Base-by-base conservation (phyloP, 2,888 invertebrate species). In the Nomada fabriciana region DNA sequence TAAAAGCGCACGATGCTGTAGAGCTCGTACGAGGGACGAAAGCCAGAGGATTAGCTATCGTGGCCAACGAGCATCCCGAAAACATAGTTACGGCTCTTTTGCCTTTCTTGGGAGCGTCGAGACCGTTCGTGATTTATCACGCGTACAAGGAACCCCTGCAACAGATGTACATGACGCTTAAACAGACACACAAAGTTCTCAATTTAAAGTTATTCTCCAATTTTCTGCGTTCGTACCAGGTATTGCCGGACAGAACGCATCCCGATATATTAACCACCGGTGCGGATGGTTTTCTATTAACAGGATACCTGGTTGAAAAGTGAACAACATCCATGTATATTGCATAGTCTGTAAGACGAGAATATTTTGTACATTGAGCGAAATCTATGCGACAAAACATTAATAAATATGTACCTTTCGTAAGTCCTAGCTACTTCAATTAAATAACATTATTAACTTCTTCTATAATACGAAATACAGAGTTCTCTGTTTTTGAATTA, bases 261-360 rank as follows among this genome's bases (percentile, higher is more conserved):
- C 99, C 99, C 1, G 97, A 98, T 92, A 98, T 99, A 52, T 96
- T 96, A 89, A 99, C 98, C 97, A 97, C 96, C 92, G 97, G 96
- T 63, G 96, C 96, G 79, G 97, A 99, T 91, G 99, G 99, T 0
- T 99, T 97, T 94, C 94, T 99, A 82, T 94, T 99, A 85, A 96
- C 97, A 84, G 99, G 97, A 79, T 96, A 94, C 76, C 86, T 93
- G 75, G 91, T 94, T 50, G 73, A 86, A 55, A 67, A 59, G 73
- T 53, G 42, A 23, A 29, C 50, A 13, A 29, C 47, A 15, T 23
- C 18, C 23, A 25, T 36, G 13, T 15, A 47, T 36, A 47, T 47
- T 47, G 11, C 15, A 47, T 47, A 47, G 47, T 13, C 47, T 47
- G 47, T 47, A 47, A 47, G 47, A 47, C 15, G 15, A 47, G 11